phyloP scores from a whole-genome alignment of 2,888 invertebrate genomes.

The Pyrrhosoma nymphula region DNA sequence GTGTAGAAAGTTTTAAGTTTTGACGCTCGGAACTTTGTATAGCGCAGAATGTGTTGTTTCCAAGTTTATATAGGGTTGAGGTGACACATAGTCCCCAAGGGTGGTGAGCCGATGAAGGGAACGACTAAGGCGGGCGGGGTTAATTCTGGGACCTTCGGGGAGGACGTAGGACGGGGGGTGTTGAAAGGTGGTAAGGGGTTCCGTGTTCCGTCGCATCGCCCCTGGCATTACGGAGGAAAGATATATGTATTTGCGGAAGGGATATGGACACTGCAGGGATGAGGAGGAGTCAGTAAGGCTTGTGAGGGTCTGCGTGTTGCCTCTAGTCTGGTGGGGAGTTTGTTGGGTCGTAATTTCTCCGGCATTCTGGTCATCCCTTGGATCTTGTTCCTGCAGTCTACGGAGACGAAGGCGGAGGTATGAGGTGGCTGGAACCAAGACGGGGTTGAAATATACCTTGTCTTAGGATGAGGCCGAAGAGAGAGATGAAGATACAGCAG shows the following conservation, averaged over 20 bases:
- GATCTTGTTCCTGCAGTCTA: not conserved
- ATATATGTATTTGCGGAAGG: slow-evolving; percentile 36
- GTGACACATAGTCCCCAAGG: slow-evolving; percentile 45
- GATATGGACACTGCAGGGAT: slow-evolving; percentile 1
- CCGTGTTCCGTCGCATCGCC: slow-evolving; percentile 49
- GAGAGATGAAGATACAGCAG: not conserved
- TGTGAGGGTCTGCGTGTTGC: not conserved
- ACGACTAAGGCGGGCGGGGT: not conserved
- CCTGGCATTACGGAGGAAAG: slow-evolving; percentile 38
- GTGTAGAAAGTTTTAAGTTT: no score
- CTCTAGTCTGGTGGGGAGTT: not conserved
- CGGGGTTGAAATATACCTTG: not conserved
- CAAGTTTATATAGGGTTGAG: not conserved
- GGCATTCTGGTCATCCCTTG: not conserved
- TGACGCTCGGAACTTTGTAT: not conserved
- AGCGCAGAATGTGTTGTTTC: not conserved
- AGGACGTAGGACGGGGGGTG: no score
- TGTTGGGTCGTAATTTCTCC: slow-evolving; percentile 17
- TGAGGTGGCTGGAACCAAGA: not conserved
- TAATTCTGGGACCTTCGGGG: not conserved
- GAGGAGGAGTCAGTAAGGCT: slow-evolving; percentile 52
- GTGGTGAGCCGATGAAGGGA: slow-evolving; percentile 49
- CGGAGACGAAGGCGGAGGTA: not conserved
- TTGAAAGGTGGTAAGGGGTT: not conserved
- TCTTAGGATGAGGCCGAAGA: not conserved